Evolutionary conservation across 2,888 invertebrate species (phyloP).

Genomic region (Tinea pellionella): DNA sequence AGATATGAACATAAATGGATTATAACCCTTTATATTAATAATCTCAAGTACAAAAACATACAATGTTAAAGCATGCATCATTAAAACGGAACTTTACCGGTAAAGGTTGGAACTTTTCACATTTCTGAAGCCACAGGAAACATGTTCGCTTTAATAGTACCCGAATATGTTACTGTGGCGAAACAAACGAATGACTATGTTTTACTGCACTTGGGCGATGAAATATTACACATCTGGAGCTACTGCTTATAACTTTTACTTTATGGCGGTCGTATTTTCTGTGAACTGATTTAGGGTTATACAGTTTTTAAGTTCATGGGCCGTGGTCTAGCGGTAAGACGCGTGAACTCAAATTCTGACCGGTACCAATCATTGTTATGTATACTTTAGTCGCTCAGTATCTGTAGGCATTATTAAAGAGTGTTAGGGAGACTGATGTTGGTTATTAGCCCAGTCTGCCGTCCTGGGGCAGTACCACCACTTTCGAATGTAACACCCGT

Average conservation of each 20-base stretch:
- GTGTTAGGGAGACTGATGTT: too few species aligned
- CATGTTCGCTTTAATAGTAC: slow-evolving; percentile 13
- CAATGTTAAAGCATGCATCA: slow-evolving; percentile 13
- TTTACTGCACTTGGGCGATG: slow-evolving; percentile 10
- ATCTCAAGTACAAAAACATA: neutral
- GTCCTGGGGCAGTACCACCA: too few species aligned
- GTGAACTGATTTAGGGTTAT: neutral
- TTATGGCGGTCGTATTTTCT: neutral
- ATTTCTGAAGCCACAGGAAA: slow-evolving; percentile 14
- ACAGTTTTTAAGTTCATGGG: neutral
- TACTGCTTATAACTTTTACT: neutral
- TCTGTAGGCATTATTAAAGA: too few species aligned
- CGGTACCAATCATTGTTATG: too few species aligned
- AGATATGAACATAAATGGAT: neutral
- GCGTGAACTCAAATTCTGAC: too few species aligned
- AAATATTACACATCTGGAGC: slow-evolving; percentile 11
- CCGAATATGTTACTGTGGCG: slow-evolving; percentile 11
- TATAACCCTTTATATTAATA: slow-evolving; percentile 8
- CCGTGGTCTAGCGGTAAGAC: too few species aligned
- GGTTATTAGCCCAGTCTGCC: too few species aligned
- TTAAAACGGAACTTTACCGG: slow-evolving; percentile 13
- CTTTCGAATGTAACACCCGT: too few species aligned
- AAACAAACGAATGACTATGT: slow-evolving; percentile 11
- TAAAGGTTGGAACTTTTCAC: slow-evolving; percentile 14
- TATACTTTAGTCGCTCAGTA: too few species aligned